Percentiles rank a stretch among this genome's conserved stretches.
Conservation (phyloP, 2,797 vertebrate genomes). For the Geotrypetes seraphini region DNA sequence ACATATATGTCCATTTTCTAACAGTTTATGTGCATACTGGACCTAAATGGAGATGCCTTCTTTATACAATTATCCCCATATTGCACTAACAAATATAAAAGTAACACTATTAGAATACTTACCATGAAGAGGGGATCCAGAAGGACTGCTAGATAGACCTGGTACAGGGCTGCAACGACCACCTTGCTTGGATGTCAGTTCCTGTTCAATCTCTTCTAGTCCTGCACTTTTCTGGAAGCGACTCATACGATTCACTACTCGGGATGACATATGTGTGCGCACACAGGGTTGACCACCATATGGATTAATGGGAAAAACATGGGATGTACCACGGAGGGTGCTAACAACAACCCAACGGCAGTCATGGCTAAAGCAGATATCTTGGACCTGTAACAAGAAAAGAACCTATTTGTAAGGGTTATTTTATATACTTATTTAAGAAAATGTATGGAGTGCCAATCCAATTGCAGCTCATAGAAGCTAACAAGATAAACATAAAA, state of each 20-base stretch:
- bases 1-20: no score
- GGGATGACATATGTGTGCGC: slow-evolving; percentile 90
- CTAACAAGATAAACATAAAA: no score
- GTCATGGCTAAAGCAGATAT: slow-evolving; percentile 95
- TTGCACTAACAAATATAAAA: no score
- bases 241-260: slow-evolving; percentile 94
- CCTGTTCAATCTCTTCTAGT: slow-evolving; percentile 92
- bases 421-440: no score
- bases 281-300: slow-evolving; percentile 88
- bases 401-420: no score
- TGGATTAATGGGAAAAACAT: slow-evolving; percentile 90
- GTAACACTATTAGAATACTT: no score
- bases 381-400: slow-evolving; percentile 72
- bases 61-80: no score
- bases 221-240: slow-evolving; percentile 96
- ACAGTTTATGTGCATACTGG: no score
- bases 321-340: slow-evolving; percentile 89
- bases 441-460: no score
- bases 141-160: slow-evolving; percentile 87
- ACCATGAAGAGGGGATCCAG: slow-evolving; percentile 88
- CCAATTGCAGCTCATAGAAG: no score
- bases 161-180: slow-evolving; percentile 89
- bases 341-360: slow-evolving; percentile 95
- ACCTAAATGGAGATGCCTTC: no score
- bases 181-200: slow-evolving; percentile 76